Conservation (phyloP, 2,113 vertebrate species). For the Blennius ocellaris region DNA sequence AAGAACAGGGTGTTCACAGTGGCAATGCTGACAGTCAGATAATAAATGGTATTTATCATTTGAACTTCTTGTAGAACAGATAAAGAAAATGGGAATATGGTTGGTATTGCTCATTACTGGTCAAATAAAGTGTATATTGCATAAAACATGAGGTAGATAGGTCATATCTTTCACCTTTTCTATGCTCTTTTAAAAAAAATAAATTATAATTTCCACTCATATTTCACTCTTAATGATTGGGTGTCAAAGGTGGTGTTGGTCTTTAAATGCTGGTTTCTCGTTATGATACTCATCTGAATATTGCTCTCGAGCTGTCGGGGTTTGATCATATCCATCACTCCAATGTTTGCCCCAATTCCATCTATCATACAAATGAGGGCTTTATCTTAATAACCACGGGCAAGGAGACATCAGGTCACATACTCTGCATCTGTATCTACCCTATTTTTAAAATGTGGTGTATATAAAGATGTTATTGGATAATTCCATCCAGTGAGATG, state of each 20-base stretch:
- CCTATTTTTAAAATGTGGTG: constrained; percentile 35
- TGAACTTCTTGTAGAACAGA: background rate
- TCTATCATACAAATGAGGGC: constrained; percentile 31
- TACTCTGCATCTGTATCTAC: constrained; percentile 15
- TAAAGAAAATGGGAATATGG: background rate
- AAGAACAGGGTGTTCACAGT: too few relatives aligned
- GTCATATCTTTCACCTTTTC: too few relatives aligned
- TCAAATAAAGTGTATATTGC: background rate
- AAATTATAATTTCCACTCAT: background rate
- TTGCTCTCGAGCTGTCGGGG: constrained; percentile 36
- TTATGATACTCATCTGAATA: constrained; percentile 7
- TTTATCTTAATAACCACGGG: constrained; percentile 28
- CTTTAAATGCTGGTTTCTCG: constrained; percentile 5
- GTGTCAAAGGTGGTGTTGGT: background rate
- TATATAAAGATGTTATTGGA: constrained; percentile 11
- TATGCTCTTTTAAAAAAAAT: too few relatives aligned
- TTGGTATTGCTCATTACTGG: background rate
- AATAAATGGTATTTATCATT: too few relatives aligned
- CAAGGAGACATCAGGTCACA: constrained; percentile 45
- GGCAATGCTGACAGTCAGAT: too few relatives aligned
- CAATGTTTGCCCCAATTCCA: constrained; percentile 31
- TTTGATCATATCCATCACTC: constrained; percentile 40
- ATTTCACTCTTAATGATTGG: constrained; percentile 1
- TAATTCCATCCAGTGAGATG: background rate
- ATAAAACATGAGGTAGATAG: background rate